These are phyloP conservation scores for Netelia inedita DNA, from an alignment of 2,888 invertebrate species.

Conservation along the genomic window DNA sequence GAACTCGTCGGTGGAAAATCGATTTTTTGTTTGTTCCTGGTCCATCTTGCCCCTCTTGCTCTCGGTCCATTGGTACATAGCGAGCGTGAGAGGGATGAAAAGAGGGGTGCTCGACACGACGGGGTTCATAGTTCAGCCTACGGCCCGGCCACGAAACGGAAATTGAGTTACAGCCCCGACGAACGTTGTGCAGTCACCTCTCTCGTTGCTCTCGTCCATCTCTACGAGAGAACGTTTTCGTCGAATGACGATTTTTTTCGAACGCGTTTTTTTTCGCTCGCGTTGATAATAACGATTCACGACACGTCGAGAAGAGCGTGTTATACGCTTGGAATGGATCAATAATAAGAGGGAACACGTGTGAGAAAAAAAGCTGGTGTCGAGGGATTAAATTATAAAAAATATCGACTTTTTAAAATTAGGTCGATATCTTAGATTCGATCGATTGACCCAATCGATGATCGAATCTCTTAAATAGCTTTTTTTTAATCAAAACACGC, in stretches of 20 bases:
- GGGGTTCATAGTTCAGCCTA: conserved; percentile 48
- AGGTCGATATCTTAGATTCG: too few species aligned
- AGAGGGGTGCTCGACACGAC: conserved; percentile 34
- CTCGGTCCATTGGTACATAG: not conserved
- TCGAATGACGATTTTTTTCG: conserved; percentile 7
- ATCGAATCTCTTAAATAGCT: too few species aligned
- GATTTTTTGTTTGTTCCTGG: not conserved
- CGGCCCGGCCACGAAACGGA: conserved; percentile 60
- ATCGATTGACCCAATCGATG: too few species aligned
- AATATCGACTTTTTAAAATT: too few species aligned
- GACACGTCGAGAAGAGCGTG: not conserved
- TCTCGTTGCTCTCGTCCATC: conserved; percentile 12
- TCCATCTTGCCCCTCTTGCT: conserved; percentile 22
- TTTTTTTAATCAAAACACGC: too few species aligned
- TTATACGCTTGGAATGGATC: not conserved
- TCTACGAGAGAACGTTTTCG: conserved; percentile 17
- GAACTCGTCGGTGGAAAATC: too few species aligned
- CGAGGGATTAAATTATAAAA: too few species aligned
- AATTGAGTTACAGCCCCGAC: conserved; percentile 66
- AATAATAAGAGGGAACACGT: too few species aligned
- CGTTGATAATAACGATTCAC: not conserved
- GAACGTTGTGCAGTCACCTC: conserved; percentile 33
- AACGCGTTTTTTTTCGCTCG: not conserved
- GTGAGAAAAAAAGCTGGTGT: too few species aligned
- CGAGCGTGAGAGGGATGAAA: not conserved